These are phyloP conservation scores for Cataglyphis albicans DNA, from an alignment of 2,888 invertebrate species.

Conservation along the genomic window DNA sequence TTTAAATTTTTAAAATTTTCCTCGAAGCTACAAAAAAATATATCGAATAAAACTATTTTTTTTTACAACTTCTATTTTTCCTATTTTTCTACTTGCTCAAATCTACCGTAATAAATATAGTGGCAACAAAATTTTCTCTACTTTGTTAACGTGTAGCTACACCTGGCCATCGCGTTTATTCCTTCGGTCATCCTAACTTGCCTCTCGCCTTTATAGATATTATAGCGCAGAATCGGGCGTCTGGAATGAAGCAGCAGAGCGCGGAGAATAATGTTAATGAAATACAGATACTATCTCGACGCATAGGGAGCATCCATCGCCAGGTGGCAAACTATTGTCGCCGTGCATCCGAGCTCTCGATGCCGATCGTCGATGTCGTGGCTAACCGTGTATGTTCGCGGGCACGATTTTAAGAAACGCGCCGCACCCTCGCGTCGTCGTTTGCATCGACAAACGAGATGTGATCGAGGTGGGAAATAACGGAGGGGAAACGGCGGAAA, in stretches of 20 bases:
- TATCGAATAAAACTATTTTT: neutral
- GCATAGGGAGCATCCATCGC: slow-evolving; percentile 76
- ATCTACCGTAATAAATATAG: neutral
- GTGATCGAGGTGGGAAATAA: slow-evolving; percentile 36
- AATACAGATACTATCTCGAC: slow-evolving; percentile 85
- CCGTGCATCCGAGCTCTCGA: slow-evolving; percentile 5
- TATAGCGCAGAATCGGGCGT: slow-evolving; percentile 54
- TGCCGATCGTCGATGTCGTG: neutral
- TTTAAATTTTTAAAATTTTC: neutral
- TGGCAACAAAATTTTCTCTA: neutral
- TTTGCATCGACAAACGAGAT: neutral
- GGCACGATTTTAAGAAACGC: slow-evolving; percentile 46
- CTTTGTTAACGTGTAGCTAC: neutral
- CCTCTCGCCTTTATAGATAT: slow-evolving; percentile 21
- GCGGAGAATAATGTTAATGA: slow-evolving; percentile 86
- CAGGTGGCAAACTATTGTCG: slow-evolving; percentile 78
- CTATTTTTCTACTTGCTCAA: neutral
- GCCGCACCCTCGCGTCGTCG: neutral
- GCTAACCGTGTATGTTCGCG: slow-evolving; percentile 14
- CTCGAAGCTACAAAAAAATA: neutral
- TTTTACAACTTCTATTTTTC: neutral
- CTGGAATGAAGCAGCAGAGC: slow-evolving; percentile 79
- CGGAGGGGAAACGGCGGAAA: slow-evolving; percentile 44
- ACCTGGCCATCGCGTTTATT: neutral
- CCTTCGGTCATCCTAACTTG: slow-evolving; percentile 20